Evolutionary conservation across 2,113 vertebrate species (phyloP).

Genomic region (Salvelinus sp.): DNA sequence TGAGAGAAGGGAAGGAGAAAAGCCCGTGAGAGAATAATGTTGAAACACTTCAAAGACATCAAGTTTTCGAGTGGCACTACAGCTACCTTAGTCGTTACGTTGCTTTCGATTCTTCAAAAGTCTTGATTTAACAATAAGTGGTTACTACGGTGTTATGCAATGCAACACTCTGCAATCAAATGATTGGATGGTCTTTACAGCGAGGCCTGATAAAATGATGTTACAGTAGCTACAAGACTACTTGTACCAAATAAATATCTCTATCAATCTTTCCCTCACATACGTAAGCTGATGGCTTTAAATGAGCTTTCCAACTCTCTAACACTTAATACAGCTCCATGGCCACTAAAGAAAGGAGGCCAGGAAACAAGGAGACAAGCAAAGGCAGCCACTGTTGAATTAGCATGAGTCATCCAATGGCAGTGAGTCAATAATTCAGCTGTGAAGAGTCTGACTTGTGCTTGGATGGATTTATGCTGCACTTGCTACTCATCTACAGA

Average conservation of each 20-base stretch:
- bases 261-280: background rate
- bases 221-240: too few species aligned
- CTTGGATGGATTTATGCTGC: background rate
- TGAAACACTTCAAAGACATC: too few species aligned
- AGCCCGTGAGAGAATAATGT: background rate
- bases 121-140: background rate
- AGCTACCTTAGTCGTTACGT: background rate
- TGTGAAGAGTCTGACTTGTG: background rate
- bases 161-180: background rate
- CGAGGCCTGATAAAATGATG: background rate
- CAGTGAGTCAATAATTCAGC: background rate
- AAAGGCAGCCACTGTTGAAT: too few species aligned
- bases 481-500: background rate
- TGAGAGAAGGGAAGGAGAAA: background rate
- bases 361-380: background rate
- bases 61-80: slow-evolving; percentile 1
- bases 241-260: background rate
- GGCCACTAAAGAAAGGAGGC: background rate
- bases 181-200: background rate
- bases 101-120: background rate
- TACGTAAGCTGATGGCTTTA: background rate
- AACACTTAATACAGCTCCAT: background rate
- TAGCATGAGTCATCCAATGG: background rate
- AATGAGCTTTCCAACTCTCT: background rate
- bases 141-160: background rate